Conservation (phyloP, 2,113 vertebrate genomes). For the Silurus meridionalis region DNA sequence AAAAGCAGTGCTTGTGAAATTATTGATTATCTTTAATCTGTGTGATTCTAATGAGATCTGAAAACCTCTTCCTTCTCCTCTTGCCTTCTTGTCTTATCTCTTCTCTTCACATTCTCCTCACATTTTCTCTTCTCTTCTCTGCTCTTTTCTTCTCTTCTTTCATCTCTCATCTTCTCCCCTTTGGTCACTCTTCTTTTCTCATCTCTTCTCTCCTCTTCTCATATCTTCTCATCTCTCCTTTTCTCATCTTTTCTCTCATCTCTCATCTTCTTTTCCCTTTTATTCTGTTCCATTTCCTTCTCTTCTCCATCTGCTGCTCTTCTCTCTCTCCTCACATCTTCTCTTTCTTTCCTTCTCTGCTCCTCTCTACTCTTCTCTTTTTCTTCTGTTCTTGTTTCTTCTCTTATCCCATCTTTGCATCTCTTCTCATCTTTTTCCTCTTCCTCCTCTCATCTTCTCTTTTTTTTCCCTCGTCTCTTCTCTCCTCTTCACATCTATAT, state of each 20-base stretch:
- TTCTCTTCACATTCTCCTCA: neutral
- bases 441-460: neutral
- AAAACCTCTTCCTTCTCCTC: neutral
- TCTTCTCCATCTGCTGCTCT: neutral
- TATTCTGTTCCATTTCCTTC: neutral
- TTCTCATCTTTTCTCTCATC: no score
- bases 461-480: neutral
- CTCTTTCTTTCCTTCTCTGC: neutral
- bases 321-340: no score
- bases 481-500: neutral
- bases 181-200: no score
- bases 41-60: neutral
- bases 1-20: neutral
- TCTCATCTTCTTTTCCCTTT: neutral
- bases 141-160: neutral
- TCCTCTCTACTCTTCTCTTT: neutral
- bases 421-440: neutral
- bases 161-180: neutral
- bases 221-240: no score
- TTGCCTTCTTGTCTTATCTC: neutral
- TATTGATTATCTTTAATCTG: neutral
- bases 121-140: neutral
- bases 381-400: neutral
- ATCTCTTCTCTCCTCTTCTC: no score
- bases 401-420: neutral